Percentiles rank a stretch among this genome's conserved stretches.
Evolutionary conservation across 2,113 vertebrate species (phyloP).

Genomic region (Callionymus lyra): DNA sequence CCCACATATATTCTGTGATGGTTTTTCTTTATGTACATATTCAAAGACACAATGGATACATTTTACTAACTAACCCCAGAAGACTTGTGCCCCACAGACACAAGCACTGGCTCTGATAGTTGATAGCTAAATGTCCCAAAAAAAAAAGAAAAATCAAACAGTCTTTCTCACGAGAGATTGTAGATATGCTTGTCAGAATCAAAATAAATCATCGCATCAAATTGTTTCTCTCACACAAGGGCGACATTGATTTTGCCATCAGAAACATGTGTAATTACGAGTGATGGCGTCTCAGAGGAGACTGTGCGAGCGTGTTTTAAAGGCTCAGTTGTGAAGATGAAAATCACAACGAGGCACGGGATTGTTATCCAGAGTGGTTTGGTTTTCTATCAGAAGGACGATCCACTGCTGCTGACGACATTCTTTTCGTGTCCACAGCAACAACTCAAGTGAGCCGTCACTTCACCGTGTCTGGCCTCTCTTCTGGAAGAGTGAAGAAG

Average conservation of each 20-base stretch:
- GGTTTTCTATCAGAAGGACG: constrained; percentile 1
- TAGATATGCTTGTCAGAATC: constrained; percentile 17
- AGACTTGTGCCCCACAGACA: too few species aligned
- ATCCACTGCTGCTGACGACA: neutral
- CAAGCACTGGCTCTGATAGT: too few species aligned
- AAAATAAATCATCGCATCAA: constrained; percentile 18
- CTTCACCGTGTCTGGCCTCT: too few species aligned
- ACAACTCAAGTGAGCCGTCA: too few species aligned
- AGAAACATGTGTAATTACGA: constrained; percentile 21
- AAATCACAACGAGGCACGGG: constrained; percentile 16
- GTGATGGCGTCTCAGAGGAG: neutral
- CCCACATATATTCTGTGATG: neutral
- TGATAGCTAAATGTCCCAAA: constrained; percentile 16
- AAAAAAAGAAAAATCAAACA: too few species aligned
- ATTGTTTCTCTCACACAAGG: neutral
- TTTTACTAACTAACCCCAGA: too few species aligned
- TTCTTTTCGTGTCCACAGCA: too few species aligned
- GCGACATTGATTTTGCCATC: constrained; percentile 29
- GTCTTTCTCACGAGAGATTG: constrained; percentile 3
- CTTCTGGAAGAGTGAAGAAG: too few species aligned
- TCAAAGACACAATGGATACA: too few species aligned
- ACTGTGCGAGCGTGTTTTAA: too few species aligned
- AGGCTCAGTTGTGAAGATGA: neutral
- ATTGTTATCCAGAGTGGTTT: constrained; percentile 11
- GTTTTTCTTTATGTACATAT: too few species aligned